These are phyloP conservation scores for Frankliniella fusca DNA, from an alignment of 2,888 invertebrate genomes.

Conservation along the genomic window DNA sequence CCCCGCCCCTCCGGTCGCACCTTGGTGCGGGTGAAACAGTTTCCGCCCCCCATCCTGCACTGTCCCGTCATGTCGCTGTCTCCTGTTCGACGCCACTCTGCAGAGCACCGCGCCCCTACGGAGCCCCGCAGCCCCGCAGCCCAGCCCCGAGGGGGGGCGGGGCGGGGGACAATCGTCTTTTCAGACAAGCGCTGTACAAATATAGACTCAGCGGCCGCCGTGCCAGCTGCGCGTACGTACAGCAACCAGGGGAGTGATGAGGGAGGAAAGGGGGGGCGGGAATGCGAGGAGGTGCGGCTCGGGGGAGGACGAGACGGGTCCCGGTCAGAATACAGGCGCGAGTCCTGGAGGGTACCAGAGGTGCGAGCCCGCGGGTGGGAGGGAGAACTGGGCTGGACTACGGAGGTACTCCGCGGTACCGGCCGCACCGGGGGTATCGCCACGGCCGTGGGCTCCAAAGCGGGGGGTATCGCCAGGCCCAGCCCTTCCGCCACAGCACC, in stretches of 20 bases:
- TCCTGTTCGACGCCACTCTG: too few relatives aligned
- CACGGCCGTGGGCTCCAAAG: neutral
- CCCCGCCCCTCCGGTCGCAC: too few relatives aligned
- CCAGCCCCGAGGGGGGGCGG: neutral
- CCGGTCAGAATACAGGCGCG: too few relatives aligned
- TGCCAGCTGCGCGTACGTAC: neutral
- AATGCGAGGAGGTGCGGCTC: too few relatives aligned
- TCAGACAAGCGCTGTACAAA: constrained; percentile 22
- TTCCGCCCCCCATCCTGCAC: too few relatives aligned
- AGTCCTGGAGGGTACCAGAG: too few relatives aligned
- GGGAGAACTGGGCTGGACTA: neutral
- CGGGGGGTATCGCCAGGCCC: neutral
- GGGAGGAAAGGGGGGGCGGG: too few relatives aligned
- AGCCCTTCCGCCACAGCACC: too few relatives aligned
- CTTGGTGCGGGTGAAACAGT: too few relatives aligned
- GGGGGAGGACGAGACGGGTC: too few relatives aligned
- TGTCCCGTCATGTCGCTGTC: too few relatives aligned
- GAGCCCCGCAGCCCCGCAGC: neutral
- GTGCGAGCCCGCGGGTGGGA: neutral
- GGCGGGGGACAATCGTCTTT: neutral
- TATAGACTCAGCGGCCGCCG: neutral
- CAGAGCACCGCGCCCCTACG: neutral
- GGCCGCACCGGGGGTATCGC: neutral
- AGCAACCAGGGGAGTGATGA: neutral
- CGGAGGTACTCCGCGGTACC: neutral